Evolutionary conservation across 2,797 vertebrate genomes (phyloP).

Genomic region (Phrynocephalus forsythii): DNA sequence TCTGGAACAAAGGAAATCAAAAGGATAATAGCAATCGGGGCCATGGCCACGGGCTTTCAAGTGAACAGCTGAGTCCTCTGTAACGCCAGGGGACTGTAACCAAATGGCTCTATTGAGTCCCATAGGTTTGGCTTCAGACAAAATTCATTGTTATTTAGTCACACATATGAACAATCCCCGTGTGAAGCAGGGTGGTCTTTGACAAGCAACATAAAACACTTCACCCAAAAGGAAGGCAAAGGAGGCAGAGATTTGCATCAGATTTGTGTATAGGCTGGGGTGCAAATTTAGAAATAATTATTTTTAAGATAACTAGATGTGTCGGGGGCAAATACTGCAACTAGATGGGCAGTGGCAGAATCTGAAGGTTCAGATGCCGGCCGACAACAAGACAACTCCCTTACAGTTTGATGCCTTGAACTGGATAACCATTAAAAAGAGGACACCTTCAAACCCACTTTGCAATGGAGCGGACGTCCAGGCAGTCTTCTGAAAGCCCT

Average conservation of each 20-base stretch:
- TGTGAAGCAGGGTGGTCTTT: not conserved
- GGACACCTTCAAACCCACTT: not conserved
- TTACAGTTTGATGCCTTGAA: not conserved
- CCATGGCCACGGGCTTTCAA: not conserved
- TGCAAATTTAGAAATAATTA: not conserved
- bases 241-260: not conserved
- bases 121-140: not conserved
- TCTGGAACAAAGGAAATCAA: not conserved
- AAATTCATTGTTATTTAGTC: conserved; percentile 16
- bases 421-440: too few relatives aligned
- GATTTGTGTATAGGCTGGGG: not conserved
- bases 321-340: not conserved
- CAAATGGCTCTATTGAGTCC: not conserved
- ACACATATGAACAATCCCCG: not conserved
- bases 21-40: not conserved
- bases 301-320: not conserved
- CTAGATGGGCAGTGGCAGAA: too few relatives aligned
- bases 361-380: not conserved
- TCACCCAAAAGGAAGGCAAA: not conserved
- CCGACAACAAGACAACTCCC: too few relatives aligned
- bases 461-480: not conserved
- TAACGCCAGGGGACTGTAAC: conserved; percentile 6
- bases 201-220: not conserved
- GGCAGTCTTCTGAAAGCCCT: too few relatives aligned
- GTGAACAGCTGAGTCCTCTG: not conserved